A percentile compares a stretch with the other conserved stretches of the same genome.
These are phyloP conservation scores for Ptycholaimellus sp. DNA, from an alignment of 2,888 invertebrate species.

Conservation along the genomic window DNA sequence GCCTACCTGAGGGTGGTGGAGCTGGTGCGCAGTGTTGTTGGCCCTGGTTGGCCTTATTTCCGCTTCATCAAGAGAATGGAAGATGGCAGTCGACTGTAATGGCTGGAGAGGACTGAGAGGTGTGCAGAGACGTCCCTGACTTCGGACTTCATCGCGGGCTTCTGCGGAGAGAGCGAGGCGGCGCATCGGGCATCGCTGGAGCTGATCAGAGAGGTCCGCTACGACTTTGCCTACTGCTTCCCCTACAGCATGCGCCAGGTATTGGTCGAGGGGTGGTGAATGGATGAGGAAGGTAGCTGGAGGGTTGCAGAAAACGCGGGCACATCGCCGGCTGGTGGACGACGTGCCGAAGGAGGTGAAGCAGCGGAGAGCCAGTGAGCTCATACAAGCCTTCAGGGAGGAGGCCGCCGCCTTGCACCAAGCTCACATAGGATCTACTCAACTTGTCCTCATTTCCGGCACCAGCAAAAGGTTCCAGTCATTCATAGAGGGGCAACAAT, in stretches of 20 bases:
- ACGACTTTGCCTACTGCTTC: conserved; percentile 59
- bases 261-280: too few relatives aligned
- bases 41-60: too few relatives aligned
- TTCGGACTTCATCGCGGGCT: conserved; percentile 86
- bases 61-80: too few relatives aligned
- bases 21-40: conserved; percentile 36
- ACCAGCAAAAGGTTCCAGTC: too few relatives aligned
- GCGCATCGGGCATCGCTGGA: conserved; percentile 65
- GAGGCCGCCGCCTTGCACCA: conserved; percentile 44
- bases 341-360: conserved; percentile 53
- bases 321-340: conserved; percentile 51
- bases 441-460: conserved; percentile 58
- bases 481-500: too few relatives aligned
- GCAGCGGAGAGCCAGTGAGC: conserved; percentile 40
- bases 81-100: too few relatives aligned
- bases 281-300: too few relatives aligned
- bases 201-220: conserved; percentile 49
- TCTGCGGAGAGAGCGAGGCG: conserved; percentile 76
- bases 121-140: conserved; percentile 45
- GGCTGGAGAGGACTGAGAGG: too few relatives aligned
- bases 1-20: conserved; percentile 53
- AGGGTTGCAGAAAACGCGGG: conserved; percentile 55
- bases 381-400: conserved; percentile 43
- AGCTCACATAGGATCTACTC: conserved; percentile 45
- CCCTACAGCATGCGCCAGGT: conserved; percentile 87